Evolutionary conservation across 2,888 invertebrate species (phyloP).

Genomic region (Exocentrus adspersus): DNA sequence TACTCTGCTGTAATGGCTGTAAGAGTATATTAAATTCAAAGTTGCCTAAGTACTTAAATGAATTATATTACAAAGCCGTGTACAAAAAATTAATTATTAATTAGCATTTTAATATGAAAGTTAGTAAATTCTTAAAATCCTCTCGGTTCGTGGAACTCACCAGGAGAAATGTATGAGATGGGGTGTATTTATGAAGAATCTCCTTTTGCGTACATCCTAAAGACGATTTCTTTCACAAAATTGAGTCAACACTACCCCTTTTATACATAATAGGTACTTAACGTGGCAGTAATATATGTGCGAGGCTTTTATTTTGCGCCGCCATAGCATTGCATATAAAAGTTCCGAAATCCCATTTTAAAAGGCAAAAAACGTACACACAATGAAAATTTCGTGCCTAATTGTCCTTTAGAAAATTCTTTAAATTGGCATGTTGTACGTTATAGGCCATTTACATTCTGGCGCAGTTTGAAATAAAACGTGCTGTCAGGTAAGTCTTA

Average conservation of each 20-base stretch:
- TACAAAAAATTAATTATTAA: constrained; percentile 21
- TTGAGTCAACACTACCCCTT: too few species aligned
- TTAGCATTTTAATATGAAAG: constrained; percentile 18
- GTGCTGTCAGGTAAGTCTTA: constrained; percentile 55
- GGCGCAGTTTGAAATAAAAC: constrained; percentile 51
- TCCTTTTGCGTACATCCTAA: too few species aligned
- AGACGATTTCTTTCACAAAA: too few species aligned
- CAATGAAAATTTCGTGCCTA: background rate
- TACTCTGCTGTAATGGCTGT: constrained; percentile 3
- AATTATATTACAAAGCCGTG: constrained; percentile 17
- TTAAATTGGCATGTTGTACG: background rate
- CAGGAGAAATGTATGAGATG: too few species aligned
- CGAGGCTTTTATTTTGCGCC: too few species aligned
- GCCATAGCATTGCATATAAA: background rate
- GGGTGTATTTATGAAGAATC: too few species aligned
- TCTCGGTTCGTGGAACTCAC: too few species aligned
- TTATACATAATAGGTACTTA: too few species aligned
- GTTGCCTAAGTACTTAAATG: constrained; percentile 15
- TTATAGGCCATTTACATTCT: constrained; percentile 45
- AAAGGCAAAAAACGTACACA: background rate
- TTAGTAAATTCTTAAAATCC: constrained; percentile 17
- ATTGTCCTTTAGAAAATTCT: background rate
- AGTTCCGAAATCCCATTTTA: background rate
- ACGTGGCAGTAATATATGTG: too few species aligned
- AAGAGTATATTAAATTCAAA: constrained; percentile 21